Base-by-base conservation (phyloP, 2,888 invertebrate species). In the Cheilosia vulpina region DNA sequence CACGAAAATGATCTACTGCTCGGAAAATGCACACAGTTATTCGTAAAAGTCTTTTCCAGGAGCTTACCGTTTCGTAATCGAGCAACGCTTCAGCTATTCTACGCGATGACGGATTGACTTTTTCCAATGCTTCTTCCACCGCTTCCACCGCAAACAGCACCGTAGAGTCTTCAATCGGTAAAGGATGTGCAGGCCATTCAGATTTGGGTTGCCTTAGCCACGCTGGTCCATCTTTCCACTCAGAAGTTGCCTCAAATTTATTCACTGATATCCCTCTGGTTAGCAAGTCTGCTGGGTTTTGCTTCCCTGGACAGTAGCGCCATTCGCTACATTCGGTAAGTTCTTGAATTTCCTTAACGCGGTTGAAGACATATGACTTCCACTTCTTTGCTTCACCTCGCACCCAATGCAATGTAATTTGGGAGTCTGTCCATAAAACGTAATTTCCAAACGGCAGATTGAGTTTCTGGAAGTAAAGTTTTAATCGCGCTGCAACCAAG, bases 271-370 rank as follows among this genome's bases (percentile, higher is more conserved):
- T 17, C 1, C 52, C 50, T 15, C 24, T 2, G 24, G 19, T 13
- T 17, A 53, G 53, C n/a, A 66, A 21, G 7, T 41, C 66, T 13
- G 47, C 63, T 19, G 47, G 47, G 17, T 63, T 47, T 2, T 9
- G 17, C n/a, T 17, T 63, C 6, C 34, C 47, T 11, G 66, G 27
- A 15, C 65, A 65, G 34, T 75, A 65, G 1, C 58, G 38, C 65
- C 66, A 75, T 21, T 75, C 58, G 5, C 19, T 50, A 13, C 17
- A 1, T 45, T 66, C 17, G 4, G 58, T 75, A 17, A 66, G 41
- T 13, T 75, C 58, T 27, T 75, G 65, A 41, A 75, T 65, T 15
- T 65, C 65, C 52, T 52, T 65, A 15, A 75, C 57, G 7, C 66
- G 38, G 34, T 41, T 73, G 24, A 73, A 73, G 1, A 65, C 47